Evolutionary conservation across 2,888 invertebrate species (phyloP), one percentile per base, ranked within the genome.

Genomic region (Fragum whitleyi): DNA sequence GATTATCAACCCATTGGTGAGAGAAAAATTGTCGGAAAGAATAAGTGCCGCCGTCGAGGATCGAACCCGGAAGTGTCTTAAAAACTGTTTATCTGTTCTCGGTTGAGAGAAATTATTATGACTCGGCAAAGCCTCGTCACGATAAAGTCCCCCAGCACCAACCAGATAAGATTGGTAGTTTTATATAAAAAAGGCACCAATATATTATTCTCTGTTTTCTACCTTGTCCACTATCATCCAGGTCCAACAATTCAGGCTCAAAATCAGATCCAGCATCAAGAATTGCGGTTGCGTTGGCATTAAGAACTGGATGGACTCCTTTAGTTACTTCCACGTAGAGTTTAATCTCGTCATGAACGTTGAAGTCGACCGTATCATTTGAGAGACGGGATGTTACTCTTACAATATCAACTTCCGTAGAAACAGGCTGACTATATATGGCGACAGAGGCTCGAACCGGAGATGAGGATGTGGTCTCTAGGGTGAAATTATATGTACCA

Each of bases 261-360:
- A 65, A 65, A 5, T 14, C 16, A 65, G 29, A 5, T 9, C 16
- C 32, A 19, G n/a, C 69, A 0, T 19, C 11, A 1, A 69, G 53
- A 11, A 69, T 28, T 19, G 53, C 69, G 2, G 69, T 69, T 23
- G 51, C 69, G 26, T 21, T 69, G 14, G 69, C 69, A 47, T 47
- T 51, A 7, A 69, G 28, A 47, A 69, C 69, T 26, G 69, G 69
- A 28, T 26, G 21, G 9, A 26, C 53, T 29, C 51, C 69, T n/a
- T 69, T 69, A 11, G 26, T n/a, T 29, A 69, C 32, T 14, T 53
- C 28, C 14, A n/a, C 29, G 53, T 51, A 69, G 7, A 69, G 51
- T 23, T 29, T 23, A 29, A 69, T 51, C 11, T 47, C 53, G 5
- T 47, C 51, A 0, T 21, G 14, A 51, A 21, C 26, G 5, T 47